Base-by-base conservation (phyloP, 2,888 invertebrate species). In the Agriotes lineatus region DNA sequence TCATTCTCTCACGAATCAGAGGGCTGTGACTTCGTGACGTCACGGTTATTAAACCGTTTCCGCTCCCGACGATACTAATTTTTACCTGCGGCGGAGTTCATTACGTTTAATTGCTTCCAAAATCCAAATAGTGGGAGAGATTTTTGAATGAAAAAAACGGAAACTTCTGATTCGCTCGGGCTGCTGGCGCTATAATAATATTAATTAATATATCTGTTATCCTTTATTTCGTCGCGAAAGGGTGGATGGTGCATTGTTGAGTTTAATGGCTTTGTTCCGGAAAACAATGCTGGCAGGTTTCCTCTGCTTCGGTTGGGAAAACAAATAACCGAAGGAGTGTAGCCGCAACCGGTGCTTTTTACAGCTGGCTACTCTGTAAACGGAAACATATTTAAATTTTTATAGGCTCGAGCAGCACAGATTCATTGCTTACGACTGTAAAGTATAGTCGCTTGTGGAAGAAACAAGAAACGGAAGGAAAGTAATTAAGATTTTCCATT, bases 1-100 rank as follows among this genome's bases (percentile, higher is more conserved):
- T 63, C 68, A 68, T 68, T 68, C 68, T 68, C 63, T 68, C 68
- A 68, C 68, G 68, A 68, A 67, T 52, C 67, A 59, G 57, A 68
- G 68, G 68, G 57, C 68, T 63, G 52, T 68, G 68, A 68, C 68
- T 68, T 68, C 63, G 35, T 68, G 68, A 68, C 68, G 68, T 68
- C 62, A 58, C 61, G 62, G 58, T 63, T 68, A 58, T 63, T 68
- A 63, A 68, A 68, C 62, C 50, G 68, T 63, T 68, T 68, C 68
- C 68, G 68, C 42, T 63, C 12, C 35, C 7, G 33, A 35, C n/a
- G 20, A 20, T 33, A 52, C 52, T 18, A n/a, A 52, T 33, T 52
- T 52, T 52, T 52, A 52, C 52, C 35, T 52, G 52, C 33, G n/a
- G n/a, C 30, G 14, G 50, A 48, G 2, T 50, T 50, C 20, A 22